These are phyloP conservation scores for Cepaea nemoralis DNA, from an alignment of 1,140 invertebrate genomes.

Conservation along the genomic window DNA sequence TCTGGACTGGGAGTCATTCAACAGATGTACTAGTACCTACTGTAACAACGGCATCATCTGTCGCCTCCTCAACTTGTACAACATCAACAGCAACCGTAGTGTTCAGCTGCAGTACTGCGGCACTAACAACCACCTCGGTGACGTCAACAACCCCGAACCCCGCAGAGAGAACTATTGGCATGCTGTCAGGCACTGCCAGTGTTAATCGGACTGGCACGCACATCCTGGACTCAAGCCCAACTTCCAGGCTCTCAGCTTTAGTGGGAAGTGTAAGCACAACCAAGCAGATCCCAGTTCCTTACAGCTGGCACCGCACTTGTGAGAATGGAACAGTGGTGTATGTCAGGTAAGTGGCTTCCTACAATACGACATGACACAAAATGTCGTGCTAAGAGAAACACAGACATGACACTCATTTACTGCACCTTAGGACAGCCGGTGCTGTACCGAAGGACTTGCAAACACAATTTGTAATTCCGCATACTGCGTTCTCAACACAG, in stretches of 20 bases:
- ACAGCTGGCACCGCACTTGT: constrained; percentile 32
- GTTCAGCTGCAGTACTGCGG: background rate
- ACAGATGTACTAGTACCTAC: background rate
- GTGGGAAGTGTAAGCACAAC: background rate
- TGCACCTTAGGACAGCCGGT: too few species aligned
- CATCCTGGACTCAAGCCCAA: background rate
- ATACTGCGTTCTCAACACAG: too few species aligned
- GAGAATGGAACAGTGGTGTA: constrained; percentile 34
- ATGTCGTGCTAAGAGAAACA: too few species aligned
- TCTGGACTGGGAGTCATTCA: background rate
- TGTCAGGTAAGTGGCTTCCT: constrained; percentile 25
- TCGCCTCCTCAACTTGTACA: background rate
- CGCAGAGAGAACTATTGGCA: background rate
- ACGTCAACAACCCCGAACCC: constrained; percentile 1
- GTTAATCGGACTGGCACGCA: background rate
- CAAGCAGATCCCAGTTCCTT: constrained; percentile 26
- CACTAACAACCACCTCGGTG: constrained; percentile 31
- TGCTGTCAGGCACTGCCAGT: background rate
- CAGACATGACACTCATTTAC: too few species aligned
- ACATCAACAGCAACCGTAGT: constrained; percentile 14
- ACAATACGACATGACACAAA: too few species aligned
- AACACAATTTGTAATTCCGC: too few species aligned
- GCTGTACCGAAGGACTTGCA: too few species aligned
- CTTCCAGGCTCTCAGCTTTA: background rate
- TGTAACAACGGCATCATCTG: constrained; percentile 2